Percentiles rank a stretch among this genome's conserved stretches.
Conservation (phyloP, 2,888 invertebrate species). For the Ferdinandea cuprea region DNA sequence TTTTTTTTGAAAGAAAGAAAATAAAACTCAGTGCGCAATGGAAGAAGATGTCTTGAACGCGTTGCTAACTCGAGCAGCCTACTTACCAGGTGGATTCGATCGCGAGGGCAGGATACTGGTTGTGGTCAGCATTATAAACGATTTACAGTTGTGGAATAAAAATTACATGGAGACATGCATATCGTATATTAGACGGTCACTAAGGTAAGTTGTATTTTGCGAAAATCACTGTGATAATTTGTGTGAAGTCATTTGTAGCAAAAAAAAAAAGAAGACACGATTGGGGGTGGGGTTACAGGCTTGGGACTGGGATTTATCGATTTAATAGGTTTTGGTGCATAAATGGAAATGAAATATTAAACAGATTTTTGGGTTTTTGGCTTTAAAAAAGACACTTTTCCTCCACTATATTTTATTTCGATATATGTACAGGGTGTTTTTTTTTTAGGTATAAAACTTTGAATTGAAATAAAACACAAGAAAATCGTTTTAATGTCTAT, state of each 20-base stretch:
- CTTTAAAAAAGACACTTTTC: no score
- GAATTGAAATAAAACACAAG: no score
- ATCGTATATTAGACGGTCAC: constrained; percentile 81
- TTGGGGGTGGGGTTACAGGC: no score
- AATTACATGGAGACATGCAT: constrained; percentile 81
- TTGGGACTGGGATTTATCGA: no score
- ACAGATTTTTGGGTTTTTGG: no score
- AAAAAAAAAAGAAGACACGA: no score
- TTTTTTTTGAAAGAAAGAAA: constrained; percentile 22
- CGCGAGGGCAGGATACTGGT: constrained; percentile 86
- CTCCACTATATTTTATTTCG: no score
- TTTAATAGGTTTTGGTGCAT: no score
- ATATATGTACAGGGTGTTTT: no score
- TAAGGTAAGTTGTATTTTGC: constrained; percentile 81
- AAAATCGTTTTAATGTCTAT: no score
- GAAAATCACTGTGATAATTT: not conserved
- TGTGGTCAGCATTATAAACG: constrained; percentile 86
- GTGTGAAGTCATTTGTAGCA: not conserved
- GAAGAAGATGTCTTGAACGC: constrained; percentile 85
- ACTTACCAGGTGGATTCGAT: constrained; percentile 88
- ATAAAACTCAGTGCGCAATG: constrained; percentile 79
- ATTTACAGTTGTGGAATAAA: constrained; percentile 84
- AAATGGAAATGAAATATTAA: no score
- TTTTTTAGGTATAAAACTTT: no score
- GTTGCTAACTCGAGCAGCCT: constrained; percentile 85